Evolutionary conservation across 30 jellyfish, hydroid and myxozoan genomes (phyloP).

Genomic region (Hydra vulgaris): DNA sequence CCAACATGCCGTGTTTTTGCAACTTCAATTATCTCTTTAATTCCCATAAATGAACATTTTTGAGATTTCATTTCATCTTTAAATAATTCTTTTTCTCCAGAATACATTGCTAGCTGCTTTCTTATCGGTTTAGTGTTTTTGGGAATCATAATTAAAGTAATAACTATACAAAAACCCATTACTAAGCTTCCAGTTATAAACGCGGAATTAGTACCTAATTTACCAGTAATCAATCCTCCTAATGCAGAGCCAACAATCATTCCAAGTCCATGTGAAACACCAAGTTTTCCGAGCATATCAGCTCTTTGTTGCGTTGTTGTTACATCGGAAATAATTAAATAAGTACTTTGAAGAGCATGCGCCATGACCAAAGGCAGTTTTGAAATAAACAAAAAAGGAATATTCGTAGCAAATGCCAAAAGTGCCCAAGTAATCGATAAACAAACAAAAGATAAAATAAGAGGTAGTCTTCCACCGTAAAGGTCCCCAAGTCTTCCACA

Average conservation of each 20-base stretch:
- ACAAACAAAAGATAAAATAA: slow-evolving; percentile 4
- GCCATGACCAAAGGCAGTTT: slow-evolving; percentile 10
- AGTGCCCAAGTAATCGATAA: not conserved
- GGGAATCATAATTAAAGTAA: slow-evolving; percentile 21
- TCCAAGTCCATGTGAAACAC: slow-evolving; percentile 30
- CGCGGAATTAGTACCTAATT: slow-evolving; percentile 15
- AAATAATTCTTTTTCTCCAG: not conserved
- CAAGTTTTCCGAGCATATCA: slow-evolving; percentile 23
- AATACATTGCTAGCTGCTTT: not conserved
- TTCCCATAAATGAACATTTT: not conserved
- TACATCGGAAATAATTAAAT: slow-evolving; percentile 19
- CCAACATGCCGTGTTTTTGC: slow-evolving; percentile 45
- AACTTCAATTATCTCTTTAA: slow-evolving; percentile 32
- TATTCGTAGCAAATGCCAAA: not conserved
- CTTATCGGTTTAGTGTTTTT: slow-evolving; percentile 8
- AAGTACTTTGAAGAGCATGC: slow-evolving; percentile 29
- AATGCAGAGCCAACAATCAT: slow-evolving; percentile 32
- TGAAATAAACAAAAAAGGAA: slow-evolving; percentile 14
- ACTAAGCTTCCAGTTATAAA: slow-evolving; percentile 15
- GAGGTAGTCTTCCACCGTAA: slow-evolving; percentile 26
- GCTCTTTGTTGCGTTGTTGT: slow-evolving; percentile 20
- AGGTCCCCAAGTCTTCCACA: slow-evolving; percentile 22
- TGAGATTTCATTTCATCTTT: not conserved
- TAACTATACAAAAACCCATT: not conserved
- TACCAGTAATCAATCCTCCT: slow-evolving; percentile 20